Base-by-base conservation (phyloP, 2,888 invertebrate genomes). In the Parnassius apollo region DNA sequence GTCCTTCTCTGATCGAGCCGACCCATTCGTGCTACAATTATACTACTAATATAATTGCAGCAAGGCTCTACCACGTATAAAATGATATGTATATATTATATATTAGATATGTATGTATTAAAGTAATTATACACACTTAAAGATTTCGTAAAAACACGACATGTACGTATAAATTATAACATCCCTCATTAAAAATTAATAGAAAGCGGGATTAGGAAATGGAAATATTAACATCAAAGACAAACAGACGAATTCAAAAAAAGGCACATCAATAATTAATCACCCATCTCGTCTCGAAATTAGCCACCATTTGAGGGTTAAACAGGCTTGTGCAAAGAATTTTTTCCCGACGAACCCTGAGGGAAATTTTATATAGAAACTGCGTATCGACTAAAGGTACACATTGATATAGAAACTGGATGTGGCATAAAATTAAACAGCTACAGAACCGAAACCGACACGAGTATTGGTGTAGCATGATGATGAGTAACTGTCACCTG, bases 311-410 rank as follows among this genome's bases (percentile, higher is more conserved):
- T 88, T 83, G 84, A 77, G 83, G 85, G 88, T 87, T 86, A 83
- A 86, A 85, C 81, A 81, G 78, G 75, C 75, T 77, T 80, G 80
- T 76, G 79, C 70, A 80, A 85, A 84, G 81, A 77, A 75, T 82
- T 81, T 78, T 72, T 77, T 71, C 70, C 71, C 72, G 69, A 76
- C 75, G 68, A 80, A 83, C 85, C 89, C 89, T 83, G 73, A 81
- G 90, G 89, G 88, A 89, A 89, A 88, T 90, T 89, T 88, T 88
- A 84, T 89, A 84, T 88, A 86, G 84, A 78, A 83, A 84, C 82
- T 82, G 69, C 69, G 78, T 83, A 85, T 86, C 74, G 85, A 80
- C 78, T 79, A 70, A 75, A 77, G 76, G 72, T 69, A 65, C 67
- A 44, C 0, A 1, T 69, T 69, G 54, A n/a, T 72, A 69, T 2